Conservation (phyloP, 1,140 invertebrate species). For the Microplitis mediator region DNA sequence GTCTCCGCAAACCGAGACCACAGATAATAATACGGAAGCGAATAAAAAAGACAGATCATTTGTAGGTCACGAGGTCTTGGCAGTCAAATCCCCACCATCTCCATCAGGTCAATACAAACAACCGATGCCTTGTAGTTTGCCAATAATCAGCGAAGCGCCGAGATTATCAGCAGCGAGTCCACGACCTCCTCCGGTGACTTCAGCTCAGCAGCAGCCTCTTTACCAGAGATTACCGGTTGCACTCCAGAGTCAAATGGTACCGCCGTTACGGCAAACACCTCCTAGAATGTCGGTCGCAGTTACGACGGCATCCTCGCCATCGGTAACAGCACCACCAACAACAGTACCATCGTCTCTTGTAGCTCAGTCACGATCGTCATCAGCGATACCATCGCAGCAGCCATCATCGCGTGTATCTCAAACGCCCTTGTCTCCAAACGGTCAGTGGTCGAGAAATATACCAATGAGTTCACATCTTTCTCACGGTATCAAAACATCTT, state of each 20-base stretch:
- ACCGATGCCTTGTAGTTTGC: slow-evolving; percentile 37
- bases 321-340: neutral
- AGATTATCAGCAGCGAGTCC: slow-evolving; percentile 43
- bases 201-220: slow-evolving; percentile 42
- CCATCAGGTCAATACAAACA: slow-evolving; percentile 45
- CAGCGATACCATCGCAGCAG: slow-evolving; percentile 47
- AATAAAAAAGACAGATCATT: slow-evolving; percentile 28
- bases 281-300: slow-evolving; percentile 48
- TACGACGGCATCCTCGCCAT: slow-evolving; percentile 7
- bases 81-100: slow-evolving; percentile 27
- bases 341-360: slow-evolving; percentile 27
- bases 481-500: slow-evolving; percentile 29
- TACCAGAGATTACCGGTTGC: slow-evolving; percentile 54
- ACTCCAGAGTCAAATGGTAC: slow-evolving; percentile 50
- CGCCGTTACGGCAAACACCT: slow-evolving; percentile 48
- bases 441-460: slow-evolving; percentile 50
- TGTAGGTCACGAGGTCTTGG: slow-evolving; percentile 25
- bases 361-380: slow-evolving; percentile 44
- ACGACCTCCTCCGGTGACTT: slow-evolving; percentile 36
- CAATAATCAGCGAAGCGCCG: slow-evolving; percentile 39
- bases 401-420: slow-evolving; percentile 45
- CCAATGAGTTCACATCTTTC: slow-evolving; percentile 38
- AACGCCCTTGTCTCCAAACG: slow-evolving; percentile 50
- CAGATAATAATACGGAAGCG: slow-evolving; percentile 4
- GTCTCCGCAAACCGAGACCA: slow-evolving; percentile 19